phyloP scores from a whole-genome alignment of 2,797 vertebrate species.

The Rhyacichthys aspro region DNA sequence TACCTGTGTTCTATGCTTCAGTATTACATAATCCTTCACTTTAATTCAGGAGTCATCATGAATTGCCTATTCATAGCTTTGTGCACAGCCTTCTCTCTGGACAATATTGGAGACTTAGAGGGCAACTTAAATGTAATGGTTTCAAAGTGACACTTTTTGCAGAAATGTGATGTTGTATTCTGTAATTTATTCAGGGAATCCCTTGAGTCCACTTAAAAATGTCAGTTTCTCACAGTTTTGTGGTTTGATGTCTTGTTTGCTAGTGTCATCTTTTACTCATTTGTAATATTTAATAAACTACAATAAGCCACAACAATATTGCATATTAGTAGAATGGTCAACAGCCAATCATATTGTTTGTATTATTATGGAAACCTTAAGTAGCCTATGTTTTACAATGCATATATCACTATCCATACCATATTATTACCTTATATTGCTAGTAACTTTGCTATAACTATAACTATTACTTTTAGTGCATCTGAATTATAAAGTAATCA shows the following conservation, averaged over 20 bases:
- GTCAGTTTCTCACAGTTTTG: not conserved
- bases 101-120: not conserved
- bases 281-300: not conserved
- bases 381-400: too few species aligned
- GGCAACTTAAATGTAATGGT: too few species aligned
- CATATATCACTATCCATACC: too few species aligned
- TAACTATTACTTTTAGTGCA: too few species aligned
- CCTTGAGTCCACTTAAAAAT: constrained; percentile 1
- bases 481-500: too few species aligned
- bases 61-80: not conserved
- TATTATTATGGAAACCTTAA: too few species aligned
- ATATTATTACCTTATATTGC: too few species aligned
- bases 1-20: too few species aligned
- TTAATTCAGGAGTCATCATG: not conserved
- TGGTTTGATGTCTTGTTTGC: not conserved
- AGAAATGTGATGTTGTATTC: constrained; percentile 12
- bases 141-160: too few species aligned
- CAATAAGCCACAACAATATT: not conserved
- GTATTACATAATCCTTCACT: not conserved
- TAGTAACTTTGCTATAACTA: too few species aligned
- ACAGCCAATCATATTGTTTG: too few species aligned
- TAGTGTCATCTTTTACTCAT: not conserved
- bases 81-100: not conserved
- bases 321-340: too few species aligned
- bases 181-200: constrained; percentile 30